Base-by-base conservation (phyloP, 2,113 vertebrate species). In the human region DNA sequence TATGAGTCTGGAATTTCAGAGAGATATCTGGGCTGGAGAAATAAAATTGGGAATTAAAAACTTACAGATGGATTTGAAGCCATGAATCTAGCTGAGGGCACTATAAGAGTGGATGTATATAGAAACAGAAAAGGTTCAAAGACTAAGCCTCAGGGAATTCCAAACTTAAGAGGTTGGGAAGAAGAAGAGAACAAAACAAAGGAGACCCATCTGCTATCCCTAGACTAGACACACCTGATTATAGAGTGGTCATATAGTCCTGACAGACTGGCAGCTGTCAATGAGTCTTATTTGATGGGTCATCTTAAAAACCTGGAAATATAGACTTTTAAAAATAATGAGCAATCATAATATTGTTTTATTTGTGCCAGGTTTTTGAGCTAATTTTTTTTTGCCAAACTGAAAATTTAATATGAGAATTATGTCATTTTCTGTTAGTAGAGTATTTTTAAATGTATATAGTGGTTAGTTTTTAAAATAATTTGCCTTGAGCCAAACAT, bases 311-410 rank as follows among this genome's bases (percentile, higher is more conserved):
- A 75, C 30, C 64, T 48, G 6, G 18, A 75, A 91, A 82, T 76
- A 76, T 0, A 14, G 12, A 18, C 18, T 48, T 86, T 75, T 43
- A 5, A 22, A 66, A 91, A 64, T 97, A 96, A 90, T 45, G 48
- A 80, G 45, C 4, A 79, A 43, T 55, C 8, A 32, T 80, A 32
- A 38, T 48, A 66, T 73, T 90, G 45, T 75, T 83, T 93, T 84
- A 97, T 87, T 97, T 97, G 75, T 40, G 35, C 55, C 68, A 75
- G 14, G 48, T 90, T 98, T 97, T 82, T 96, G 76, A 93, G 94
- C 96, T 97, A 61, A 80, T 66, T 70, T 94, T 96, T 98, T 98
- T 98, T 57, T 35, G 64, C 94, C 98, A 99, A 99, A 99, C 96
- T 98, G 98, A 98, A 97, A 97, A 92, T 45, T 98, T 86, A 66